Conservation (phyloP, 2,888 invertebrate species). For the Tipula confusa region DNA sequence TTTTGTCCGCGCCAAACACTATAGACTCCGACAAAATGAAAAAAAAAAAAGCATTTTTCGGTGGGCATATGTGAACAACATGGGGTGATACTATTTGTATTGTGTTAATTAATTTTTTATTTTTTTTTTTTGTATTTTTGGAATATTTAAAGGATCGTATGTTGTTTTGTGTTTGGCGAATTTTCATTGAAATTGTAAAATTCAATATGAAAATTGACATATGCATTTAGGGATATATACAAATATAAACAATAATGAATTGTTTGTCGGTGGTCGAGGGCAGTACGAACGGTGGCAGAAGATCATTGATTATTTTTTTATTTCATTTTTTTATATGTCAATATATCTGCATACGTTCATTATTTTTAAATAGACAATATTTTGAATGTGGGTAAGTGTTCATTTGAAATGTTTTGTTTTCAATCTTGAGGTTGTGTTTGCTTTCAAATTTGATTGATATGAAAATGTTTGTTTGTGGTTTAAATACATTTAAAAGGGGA, state of each 20-base stretch:
- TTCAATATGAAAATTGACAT: slow-evolving; percentile 6
- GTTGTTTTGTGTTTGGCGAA: background rate
- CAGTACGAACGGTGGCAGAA: background rate
- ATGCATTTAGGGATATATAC: background rate
- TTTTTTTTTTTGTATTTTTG: background rate
- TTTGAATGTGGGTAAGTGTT: background rate
- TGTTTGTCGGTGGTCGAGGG: background rate
- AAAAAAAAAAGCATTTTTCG: background rate
- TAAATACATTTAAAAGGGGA: background rate
- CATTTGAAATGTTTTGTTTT: background rate
- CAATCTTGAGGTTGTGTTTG: background rate
- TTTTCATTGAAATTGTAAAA: slow-evolving; percentile 8
- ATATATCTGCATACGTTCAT: background rate
- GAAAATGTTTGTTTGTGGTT: background rate
- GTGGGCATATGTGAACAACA: background rate
- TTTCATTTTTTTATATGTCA: background rate
- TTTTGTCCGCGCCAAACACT: background rate
- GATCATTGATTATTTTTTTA: background rate
- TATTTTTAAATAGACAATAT: background rate
- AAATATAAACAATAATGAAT: background rate
- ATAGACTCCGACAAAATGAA: background rate
- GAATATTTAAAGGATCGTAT: background rate
- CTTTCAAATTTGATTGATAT: background rate
- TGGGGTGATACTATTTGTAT: slow-evolving; percentile 3
- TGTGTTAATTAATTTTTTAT: background rate